These are phyloP conservation scores for Uropsilus gracilis DNA, from an alignment of 2,113 vertebrate genomes.

Conservation along the genomic window DNA sequence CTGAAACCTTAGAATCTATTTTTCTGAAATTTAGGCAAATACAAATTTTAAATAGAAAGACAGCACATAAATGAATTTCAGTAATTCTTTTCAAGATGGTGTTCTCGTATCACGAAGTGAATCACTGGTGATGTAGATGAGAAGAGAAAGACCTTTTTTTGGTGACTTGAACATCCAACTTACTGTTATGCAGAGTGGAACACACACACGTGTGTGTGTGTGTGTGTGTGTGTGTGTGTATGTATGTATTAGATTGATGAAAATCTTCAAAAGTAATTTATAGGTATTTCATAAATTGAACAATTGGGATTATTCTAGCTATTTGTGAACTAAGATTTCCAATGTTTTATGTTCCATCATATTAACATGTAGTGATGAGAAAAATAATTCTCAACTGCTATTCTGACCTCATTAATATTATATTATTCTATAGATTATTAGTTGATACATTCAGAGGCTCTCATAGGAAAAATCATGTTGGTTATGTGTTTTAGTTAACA, in stretches of 20 bases:
- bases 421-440: slow-evolving; percentile 20
- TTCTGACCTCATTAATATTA: slow-evolving; percentile 63
- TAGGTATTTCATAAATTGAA: neutral
- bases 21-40: neutral
- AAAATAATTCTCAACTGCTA: slow-evolving; percentile 55
- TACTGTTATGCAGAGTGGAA: neutral
- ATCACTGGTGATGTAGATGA: neutral
- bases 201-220: neutral
- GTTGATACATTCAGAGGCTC: slow-evolving; percentile 49
- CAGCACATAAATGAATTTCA: neutral
- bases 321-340: neutral
- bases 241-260: neutral
- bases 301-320: slow-evolving; percentile 6
- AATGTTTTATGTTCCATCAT: slow-evolving; percentile 36
- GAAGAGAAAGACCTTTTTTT: neutral
- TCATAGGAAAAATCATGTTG: slow-evolving; percentile 8
- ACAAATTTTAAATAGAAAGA: slow-evolving; percentile 4
- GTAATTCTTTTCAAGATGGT: neutral
- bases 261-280: slow-evolving; percentile 8
- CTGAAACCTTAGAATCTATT: neutral
- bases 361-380: slow-evolving; percentile 50
- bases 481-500: slow-evolving; percentile 69
- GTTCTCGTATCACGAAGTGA: neutral
- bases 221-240: too few relatives aligned
- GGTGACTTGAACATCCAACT: neutral